These are phyloP conservation scores for Trichonephila clavipes DNA, from an alignment of 1,140 invertebrate species.

Conservation along the genomic window DNA sequence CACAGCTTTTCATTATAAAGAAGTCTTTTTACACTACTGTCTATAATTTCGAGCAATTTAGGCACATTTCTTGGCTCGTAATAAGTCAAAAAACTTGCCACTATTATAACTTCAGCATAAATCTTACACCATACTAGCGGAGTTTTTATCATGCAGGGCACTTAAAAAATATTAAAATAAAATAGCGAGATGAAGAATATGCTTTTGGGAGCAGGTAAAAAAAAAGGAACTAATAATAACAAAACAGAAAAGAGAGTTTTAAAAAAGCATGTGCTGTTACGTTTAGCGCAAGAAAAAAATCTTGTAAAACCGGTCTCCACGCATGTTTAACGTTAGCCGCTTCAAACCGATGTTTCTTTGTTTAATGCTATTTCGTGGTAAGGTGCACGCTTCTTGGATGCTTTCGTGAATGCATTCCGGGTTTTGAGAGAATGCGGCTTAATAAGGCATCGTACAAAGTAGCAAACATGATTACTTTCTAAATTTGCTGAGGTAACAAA, in stretches of 20 bases:
- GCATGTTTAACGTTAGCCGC: conserved; percentile 55
- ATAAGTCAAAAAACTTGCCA: conserved; percentile 62
- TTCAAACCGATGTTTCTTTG: conserved; percentile 40
- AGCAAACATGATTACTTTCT: conserved; percentile 25
- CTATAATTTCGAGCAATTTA: conserved; percentile 74
- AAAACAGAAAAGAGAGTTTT: neutral
- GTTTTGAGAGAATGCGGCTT: neutral
- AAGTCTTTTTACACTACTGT: conserved; percentile 67
- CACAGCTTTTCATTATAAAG: conserved; percentile 74
- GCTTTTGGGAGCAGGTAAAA: neutral
- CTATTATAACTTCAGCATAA: conserved; percentile 67
- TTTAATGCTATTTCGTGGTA: conserved; percentile 42
- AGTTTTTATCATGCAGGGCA: conserved; percentile 28
- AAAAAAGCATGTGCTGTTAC: conserved; percentile 44
- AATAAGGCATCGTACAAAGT: conserved; percentile 22
- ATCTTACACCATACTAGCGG: conserved; percentile 55
- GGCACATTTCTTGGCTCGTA: conserved; percentile 70
- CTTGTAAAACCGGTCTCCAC: conserved; percentile 47
- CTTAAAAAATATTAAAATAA: conserved; percentile 75
- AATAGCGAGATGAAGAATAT: conserved; percentile 28
- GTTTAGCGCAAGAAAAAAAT: conserved; percentile 19
- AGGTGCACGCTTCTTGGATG: neutral
- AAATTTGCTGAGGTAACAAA: neutral
- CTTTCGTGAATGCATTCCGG: conserved; percentile 1
- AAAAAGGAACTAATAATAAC: neutral